These are phyloP conservation scores for Phyllostomus discolor DNA, from an alignment of 2,113 vertebrate genomes.

Conservation along the genomic window DNA sequence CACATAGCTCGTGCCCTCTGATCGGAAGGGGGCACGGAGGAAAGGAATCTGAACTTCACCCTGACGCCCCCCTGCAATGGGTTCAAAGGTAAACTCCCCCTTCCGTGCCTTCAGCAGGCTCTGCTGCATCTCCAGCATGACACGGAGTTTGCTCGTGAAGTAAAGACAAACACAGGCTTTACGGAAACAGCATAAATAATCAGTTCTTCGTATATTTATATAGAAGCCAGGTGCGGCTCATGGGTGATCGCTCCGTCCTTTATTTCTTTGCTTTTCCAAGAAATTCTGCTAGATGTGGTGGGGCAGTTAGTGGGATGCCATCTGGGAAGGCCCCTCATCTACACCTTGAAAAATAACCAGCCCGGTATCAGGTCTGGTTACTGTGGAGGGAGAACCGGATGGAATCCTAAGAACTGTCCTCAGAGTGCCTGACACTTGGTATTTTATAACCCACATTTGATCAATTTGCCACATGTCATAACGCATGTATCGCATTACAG, in stretches of 20 bases:
- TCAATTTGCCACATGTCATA: slow-evolving; percentile 48
- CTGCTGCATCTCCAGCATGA: slow-evolving; percentile 68
- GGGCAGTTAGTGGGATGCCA: slow-evolving; percentile 43
- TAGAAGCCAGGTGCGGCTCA: slow-evolving; percentile 77
- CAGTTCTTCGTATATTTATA: slow-evolving; percentile 79
- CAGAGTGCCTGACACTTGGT: background rate
- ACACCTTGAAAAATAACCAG: slow-evolving; percentile 50
- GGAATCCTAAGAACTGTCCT: background rate
- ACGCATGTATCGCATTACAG: background rate
- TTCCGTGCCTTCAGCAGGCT: slow-evolving; percentile 65
- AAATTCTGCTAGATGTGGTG: slow-evolving; percentile 68
- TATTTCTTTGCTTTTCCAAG: slow-evolving; percentile 77
- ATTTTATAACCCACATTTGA: slow-evolving; percentile 37
- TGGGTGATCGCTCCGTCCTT: slow-evolving; percentile 77
- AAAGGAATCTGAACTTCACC: slow-evolving; percentile 75
- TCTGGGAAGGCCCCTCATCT: background rate
- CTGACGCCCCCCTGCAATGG: slow-evolving; percentile 52
- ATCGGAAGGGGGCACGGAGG: slow-evolving; percentile 55
- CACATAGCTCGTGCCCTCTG: slow-evolving; percentile 8
- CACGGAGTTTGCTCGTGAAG: slow-evolving; percentile 81
- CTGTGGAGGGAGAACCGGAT: background rate
- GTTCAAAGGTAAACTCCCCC: slow-evolving; percentile 77
- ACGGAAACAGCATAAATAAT: slow-evolving; percentile 81
- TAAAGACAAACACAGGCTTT: slow-evolving; percentile 77
- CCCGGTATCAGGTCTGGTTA: background rate